phyloP scores from a whole-genome alignment of 1,140 invertebrate species.

The fruit fly (Drosophila melanogaster) region DNA sequence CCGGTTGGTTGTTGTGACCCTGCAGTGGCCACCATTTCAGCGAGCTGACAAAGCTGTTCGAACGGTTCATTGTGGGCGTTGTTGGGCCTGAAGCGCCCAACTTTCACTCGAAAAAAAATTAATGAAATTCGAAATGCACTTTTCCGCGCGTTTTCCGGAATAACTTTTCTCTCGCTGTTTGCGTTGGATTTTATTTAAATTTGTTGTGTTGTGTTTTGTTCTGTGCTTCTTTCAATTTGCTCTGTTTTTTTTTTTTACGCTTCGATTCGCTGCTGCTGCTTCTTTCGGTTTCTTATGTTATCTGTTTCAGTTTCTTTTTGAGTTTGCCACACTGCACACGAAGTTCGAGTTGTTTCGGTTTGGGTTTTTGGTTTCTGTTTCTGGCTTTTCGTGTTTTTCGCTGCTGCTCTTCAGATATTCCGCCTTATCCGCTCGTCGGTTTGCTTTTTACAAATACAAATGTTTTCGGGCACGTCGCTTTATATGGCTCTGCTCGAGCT shows the following conservation, averaged over 20 bases:
- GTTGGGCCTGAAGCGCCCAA: slow-evolving; percentile 45
- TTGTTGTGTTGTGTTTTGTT: slow-evolving; percentile 5
- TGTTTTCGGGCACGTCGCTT: slow-evolving; percentile 1
- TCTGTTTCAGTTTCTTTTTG: slow-evolving; percentile 19
- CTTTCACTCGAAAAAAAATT: slow-evolving; percentile 48
- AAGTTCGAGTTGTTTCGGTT: slow-evolving; percentile 4
- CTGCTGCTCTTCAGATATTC: slow-evolving; percentile 39
- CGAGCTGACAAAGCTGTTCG: slow-evolving; percentile 82
- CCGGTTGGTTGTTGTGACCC: slow-evolving; percentile 71
- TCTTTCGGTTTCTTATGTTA: slow-evolving; percentile 15
- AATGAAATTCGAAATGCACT: slow-evolving; percentile 35
- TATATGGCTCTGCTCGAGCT: slow-evolving; percentile 4
- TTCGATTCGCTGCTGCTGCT: slow-evolving; percentile 5
- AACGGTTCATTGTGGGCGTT: slow-evolving; percentile 74
- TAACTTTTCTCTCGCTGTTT: neutral
- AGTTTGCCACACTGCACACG: slow-evolving; percentile 21
- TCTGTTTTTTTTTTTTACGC: slow-evolving; percentile 41
- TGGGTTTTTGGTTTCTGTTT: slow-evolving; percentile 5
- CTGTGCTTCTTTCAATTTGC: slow-evolving; percentile 1
- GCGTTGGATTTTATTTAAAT: neutral
- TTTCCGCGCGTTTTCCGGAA: slow-evolving; percentile 49
- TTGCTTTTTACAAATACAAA: slow-evolving; percentile 11
- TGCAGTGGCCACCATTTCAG: slow-evolving; percentile 83
- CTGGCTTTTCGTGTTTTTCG: slow-evolving; percentile 46
- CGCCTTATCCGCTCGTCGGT: slow-evolving; percentile 43